phyloP scores from a whole-genome alignment of 2,888 invertebrate species.

The Drosophila paranaensis region DNA sequence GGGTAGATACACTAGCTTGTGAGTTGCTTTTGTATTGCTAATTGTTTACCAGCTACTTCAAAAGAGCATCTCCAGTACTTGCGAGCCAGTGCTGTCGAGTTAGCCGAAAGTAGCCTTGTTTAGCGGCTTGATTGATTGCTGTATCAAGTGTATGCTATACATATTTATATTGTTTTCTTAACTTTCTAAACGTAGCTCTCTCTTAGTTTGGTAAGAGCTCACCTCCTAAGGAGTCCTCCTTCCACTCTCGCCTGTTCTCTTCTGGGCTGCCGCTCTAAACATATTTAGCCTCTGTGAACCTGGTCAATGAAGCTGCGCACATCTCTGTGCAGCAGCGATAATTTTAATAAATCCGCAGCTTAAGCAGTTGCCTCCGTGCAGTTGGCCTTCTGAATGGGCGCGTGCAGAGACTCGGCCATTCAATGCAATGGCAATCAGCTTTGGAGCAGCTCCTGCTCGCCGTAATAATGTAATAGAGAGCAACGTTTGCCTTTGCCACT shows the following conservation, averaged over 20 bases:
- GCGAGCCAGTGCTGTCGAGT: neutral
- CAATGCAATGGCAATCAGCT: constrained; percentile 8
- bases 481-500: constrained; percentile 9
- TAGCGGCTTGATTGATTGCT: too few relatives aligned
- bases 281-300: neutral
- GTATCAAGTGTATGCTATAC: too few relatives aligned
- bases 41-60: constrained; percentile 43
- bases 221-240: neutral
- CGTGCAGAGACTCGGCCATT: neutral
- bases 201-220: too few relatives aligned
- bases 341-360: constrained; percentile 22
- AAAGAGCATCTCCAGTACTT: constrained; percentile 18
- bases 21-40: constrained; percentile 23
- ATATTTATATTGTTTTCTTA: too few relatives aligned
- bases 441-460: neutral
- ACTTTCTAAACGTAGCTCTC: too few relatives aligned
- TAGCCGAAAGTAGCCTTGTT: neutral
- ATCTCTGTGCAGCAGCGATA: constrained; percentile 19
- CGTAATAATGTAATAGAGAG: constrained; percentile 13
- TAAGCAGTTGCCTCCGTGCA: constrained; percentile 2
- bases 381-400: constrained; percentile 5
- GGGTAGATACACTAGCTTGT: neutral
- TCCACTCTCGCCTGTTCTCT: neutral
- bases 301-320: neutral
- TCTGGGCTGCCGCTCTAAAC: neutral